Conservation (phyloP, 1,140 invertebrate genomes). For the Steinernema khuongi region DNA sequence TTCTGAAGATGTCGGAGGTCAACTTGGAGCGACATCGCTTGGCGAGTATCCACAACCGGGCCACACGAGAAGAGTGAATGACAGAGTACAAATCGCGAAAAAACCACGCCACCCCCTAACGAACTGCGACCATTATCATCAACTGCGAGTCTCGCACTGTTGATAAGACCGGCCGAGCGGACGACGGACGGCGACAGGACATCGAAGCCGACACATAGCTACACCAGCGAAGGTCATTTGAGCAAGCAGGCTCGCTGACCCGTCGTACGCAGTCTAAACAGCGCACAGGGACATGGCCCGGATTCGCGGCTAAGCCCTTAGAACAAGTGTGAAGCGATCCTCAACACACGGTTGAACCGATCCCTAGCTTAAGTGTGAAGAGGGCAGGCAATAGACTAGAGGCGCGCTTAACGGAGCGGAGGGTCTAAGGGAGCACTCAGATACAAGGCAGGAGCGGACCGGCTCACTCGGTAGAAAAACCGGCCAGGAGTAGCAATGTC, state of each 20-base stretch:
- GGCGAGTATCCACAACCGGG: not conserved
- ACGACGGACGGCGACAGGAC: constrained; percentile 34
- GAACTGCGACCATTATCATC: not conserved
- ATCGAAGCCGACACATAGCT: not conserved
- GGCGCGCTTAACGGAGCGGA: no score
- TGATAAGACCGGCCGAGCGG: constrained; percentile 17
- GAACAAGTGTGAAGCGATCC: no score
- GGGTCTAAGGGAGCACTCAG: no score
- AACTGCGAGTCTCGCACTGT: not conserved
- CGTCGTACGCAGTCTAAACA: not conserved
- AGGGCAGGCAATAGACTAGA: no score
- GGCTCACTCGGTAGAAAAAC: not conserved
- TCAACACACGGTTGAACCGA: no score
- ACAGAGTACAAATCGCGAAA: constrained; percentile 1
- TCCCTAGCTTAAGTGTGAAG: no score
- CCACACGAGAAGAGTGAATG: constrained; percentile 26
- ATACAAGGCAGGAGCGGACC: no score
- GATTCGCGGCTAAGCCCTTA: no score
- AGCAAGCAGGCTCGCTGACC: not conserved
- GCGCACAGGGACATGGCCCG: no score
- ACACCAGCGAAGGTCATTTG: constrained; percentile 8
- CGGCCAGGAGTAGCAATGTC: not conserved
- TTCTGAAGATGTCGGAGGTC: not conserved
- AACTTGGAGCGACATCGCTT: not conserved
- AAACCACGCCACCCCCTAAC: constrained; percentile 11